Evolutionary conservation across 2,888 invertebrate species (phyloP).

Genomic region (Amiota mariae): DNA sequence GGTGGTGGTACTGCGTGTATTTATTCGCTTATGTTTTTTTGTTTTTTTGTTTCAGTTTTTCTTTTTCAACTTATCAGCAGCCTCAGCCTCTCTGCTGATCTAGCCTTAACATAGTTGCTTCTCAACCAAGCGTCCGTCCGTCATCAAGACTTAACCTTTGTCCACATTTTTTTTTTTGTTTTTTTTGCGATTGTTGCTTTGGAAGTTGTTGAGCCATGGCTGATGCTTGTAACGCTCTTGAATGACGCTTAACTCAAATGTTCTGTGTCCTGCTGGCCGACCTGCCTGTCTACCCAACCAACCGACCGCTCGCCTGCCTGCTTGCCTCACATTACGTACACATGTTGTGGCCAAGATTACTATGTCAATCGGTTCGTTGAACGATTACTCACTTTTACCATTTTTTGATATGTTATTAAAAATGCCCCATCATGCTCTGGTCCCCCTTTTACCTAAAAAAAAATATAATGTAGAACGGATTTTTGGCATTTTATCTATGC

Average conservation of each 20-base stretch:
- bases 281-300: too few relatives aligned
- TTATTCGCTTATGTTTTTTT: neutral
- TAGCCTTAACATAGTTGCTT: too few relatives aligned
- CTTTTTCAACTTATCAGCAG: slow-evolving; percentile 39
- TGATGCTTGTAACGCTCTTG: neutral
- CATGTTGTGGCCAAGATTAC: slow-evolving; percentile 66
- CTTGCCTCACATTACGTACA: slow-evolving; percentile 59
- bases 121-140: too few relatives aligned
- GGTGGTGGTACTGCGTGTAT: too few relatives aligned
- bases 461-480: too few relatives aligned
- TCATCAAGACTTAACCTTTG: slow-evolving; percentile 45
- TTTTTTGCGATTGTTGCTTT: neutral
- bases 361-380: slow-evolving; percentile 67
- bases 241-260: slow-evolving; percentile 10
- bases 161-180: slow-evolving; percentile 30
- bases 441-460: too few relatives aligned
- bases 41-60: slow-evolving; percentile 29
- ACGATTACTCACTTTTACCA: slow-evolving; percentile 54
- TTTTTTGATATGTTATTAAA: slow-evolving; percentile 50
- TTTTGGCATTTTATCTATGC: too few relatives aligned
- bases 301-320: slow-evolving; percentile 9
- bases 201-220: neutral
- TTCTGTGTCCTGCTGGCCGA: slow-evolving; percentile 1
- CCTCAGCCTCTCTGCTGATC: slow-evolving; percentile 20
- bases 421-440: too few relatives aligned